These are phyloP conservation scores for Lasioglossum calceatum DNA, from an alignment of 2,888 invertebrate genomes.

Conservation along the genomic window DNA sequence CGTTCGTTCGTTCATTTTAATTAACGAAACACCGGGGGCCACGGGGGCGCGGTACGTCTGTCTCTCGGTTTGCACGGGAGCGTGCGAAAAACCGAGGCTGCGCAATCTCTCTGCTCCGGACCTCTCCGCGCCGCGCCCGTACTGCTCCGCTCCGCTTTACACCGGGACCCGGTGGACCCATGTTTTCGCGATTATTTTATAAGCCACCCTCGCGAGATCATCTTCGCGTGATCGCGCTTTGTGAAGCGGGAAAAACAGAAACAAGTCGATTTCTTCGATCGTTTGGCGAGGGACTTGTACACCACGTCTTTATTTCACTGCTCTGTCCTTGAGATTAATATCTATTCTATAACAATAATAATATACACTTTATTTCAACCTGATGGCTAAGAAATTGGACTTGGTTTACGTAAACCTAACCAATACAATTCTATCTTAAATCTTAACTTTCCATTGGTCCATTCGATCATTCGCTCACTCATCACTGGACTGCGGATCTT, in stretches of 20 bases:
- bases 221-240: not conserved
- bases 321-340: too few relatives aligned
- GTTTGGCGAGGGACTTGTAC: not conserved
- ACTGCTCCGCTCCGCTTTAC: not conserved
- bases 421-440: too few relatives aligned
- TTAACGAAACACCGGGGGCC: constrained; percentile 82
- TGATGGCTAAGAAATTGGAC: too few relatives aligned
- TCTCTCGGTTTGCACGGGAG: constrained; percentile 59
- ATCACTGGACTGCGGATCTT: too few relatives aligned
- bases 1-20: constrained; percentile 80
- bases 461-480: too few relatives aligned
- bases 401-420: too few relatives aligned
- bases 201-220: not conserved
- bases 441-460: too few relatives aligned
- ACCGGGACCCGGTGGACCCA: not conserved
- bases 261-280: not conserved
- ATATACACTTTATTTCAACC: too few relatives aligned
- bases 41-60: constrained; percentile 69
- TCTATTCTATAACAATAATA: too few relatives aligned
- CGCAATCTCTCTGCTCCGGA: constrained; percentile 16
- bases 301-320: too few relatives aligned
- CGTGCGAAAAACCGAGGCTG: constrained; percentile 33
- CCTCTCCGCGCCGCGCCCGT: not conserved
- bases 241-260: not conserved
- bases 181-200: constrained; percentile 50